Evolutionary conservation across 2,797 vertebrate genomes (phyloP), one percentile per base, ranked within the genome.

Genomic region (Hylomyscus alleni): DNA sequence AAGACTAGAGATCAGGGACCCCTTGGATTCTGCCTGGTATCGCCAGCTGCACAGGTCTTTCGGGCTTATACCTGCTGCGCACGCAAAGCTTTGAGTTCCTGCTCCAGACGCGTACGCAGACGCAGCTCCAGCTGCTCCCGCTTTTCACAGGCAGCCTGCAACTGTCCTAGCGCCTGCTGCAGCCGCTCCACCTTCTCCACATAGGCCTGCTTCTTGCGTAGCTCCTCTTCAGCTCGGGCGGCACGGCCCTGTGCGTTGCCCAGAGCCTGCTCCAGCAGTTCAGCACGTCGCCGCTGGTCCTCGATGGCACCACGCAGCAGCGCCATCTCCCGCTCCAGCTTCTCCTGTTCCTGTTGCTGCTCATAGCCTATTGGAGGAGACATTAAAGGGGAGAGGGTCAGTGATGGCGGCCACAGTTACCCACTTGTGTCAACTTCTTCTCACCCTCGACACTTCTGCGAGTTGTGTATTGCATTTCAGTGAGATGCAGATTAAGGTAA

Each of bases 141-240:
- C 98, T 99, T 99, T 98, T 99, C 99, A 0, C 99, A 99, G 8
- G 99, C 99, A 0, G 99, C 99, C 98, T 99, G 99, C 97, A 99
- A 99, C 98, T 99, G 99, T 47, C 98, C 99, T 77, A 99, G 98
- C 0, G 99, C 99, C 58, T 99, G 99, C 98, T 99, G 99, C 97
- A 99, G 98, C 93, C 99, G 93, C 98, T 99, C 99, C 95, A 99
- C 99, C 97, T 99, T 99, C 98, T 99, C 99, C 91, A 99, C 99
- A 0, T 99, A 99, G 0, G 99, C 99, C 69, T 99, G 98, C 96
- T 99, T 99, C 98, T 99, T 99, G 34, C 99, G 98, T 83, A 99
- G 98, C 97, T 99, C 99, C 0, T 99, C 99, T 96, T 99, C 99
- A 0, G 99, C 99, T 73, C 99, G 99, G 47, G 99, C 99, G 0